A percentile compares a stretch with the other conserved stretches of the same genome.
Conservation (phyloP, 2,888 invertebrate species). For the Diplazon laetatorius region DNA sequence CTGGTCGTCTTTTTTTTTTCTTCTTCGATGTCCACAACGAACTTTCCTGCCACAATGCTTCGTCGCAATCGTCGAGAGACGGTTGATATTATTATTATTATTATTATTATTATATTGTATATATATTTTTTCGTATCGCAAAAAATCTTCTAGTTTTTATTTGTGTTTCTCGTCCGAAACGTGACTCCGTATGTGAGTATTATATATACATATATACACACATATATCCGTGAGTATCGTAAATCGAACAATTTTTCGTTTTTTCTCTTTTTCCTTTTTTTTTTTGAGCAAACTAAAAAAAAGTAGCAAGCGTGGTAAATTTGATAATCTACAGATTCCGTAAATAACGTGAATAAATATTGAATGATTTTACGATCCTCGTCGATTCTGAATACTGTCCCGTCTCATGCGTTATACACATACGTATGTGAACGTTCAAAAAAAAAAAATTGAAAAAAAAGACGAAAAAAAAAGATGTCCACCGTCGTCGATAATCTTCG, state of each 20-base stretch:
- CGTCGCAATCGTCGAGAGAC: neutral
- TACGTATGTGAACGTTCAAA: conserved; percentile 26
- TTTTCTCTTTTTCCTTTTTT: too few relatives aligned
- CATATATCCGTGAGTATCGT: neutral
- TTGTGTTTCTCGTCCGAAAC: neutral
- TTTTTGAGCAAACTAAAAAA: conserved; percentile 5
- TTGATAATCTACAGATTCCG: conserved; percentile 40
- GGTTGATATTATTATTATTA: neutral
- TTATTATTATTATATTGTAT: too few relatives aligned
- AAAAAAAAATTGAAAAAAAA: conserved; percentile 49
- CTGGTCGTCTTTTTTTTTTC: neutral
- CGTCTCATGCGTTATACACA: neutral
- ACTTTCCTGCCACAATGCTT: neutral
- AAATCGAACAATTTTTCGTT: conserved; percentile 2
- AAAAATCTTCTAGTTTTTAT: neutral
- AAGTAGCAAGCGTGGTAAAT: conserved; percentile 36
- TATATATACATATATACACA: too few relatives aligned
- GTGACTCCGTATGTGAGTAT: neutral
- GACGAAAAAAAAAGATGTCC: conserved; percentile 49
- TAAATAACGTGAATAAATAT: conserved; percentile 52
- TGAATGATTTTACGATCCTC: conserved; percentile 30
- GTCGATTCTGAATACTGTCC: conserved; percentile 12
- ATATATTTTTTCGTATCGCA: neutral
- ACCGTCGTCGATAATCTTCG: conserved; percentile 54
- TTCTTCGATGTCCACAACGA: neutral